Evolutionary conservation across 2,888 invertebrate species (phyloP).

Genomic region (Prosapia bicincta): DNA sequence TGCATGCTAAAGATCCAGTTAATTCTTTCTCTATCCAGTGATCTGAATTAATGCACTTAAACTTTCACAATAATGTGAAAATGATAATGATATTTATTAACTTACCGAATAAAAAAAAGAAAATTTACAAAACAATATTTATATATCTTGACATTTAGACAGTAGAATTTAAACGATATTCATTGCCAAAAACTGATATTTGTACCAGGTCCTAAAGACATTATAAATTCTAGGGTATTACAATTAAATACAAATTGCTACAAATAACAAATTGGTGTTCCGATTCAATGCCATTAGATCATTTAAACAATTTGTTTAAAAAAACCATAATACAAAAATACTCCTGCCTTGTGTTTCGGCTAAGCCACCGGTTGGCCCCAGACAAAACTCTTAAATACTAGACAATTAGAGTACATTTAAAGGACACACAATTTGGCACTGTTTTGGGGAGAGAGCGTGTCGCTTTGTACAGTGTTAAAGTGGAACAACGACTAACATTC

Average conservation of each 20-base stretch:
- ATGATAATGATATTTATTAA: too few species aligned
- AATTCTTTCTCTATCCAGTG: too few species aligned
- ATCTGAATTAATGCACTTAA: too few species aligned
- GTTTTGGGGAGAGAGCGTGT: too few species aligned
- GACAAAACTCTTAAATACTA: neutral
- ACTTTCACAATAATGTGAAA: too few species aligned
- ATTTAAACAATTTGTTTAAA: neutral
- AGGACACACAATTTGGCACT: neutral
- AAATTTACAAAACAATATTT: too few species aligned
- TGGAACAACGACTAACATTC: neutral
- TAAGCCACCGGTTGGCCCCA: neutral
- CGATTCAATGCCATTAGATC: neutral
- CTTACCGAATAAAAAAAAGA: too few species aligned
- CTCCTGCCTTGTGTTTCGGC: neutral
- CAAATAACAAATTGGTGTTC: neutral
- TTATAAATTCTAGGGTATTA: neutral
- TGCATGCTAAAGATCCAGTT: too few species aligned
- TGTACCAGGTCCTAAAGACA: neutral
- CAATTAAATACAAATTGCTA: neutral
- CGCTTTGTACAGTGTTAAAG: neutral
- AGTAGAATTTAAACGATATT: too few species aligned
- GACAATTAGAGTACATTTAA: neutral
- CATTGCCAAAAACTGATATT: too few species aligned
- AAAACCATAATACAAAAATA: neutral
- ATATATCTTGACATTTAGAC: too few species aligned